Conservation (phyloP, 2,888 invertebrate genomes). For the Plagiodera versicolora region DNA sequence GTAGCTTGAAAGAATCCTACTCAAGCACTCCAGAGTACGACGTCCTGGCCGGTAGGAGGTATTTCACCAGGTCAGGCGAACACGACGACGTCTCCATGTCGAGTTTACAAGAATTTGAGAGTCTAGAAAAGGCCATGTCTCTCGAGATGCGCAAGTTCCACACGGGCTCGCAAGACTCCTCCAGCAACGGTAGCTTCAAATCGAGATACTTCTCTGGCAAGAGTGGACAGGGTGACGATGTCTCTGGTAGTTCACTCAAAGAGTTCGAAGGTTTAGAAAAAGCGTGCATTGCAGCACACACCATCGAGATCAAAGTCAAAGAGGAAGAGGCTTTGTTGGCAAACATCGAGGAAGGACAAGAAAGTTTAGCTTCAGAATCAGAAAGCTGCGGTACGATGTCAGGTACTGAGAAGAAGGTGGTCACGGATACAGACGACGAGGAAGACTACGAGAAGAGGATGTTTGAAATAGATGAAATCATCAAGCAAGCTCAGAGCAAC, state of each 20-base stretch:
- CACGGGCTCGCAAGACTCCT: conserved; percentile 79
- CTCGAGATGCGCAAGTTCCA: conserved; percentile 75
- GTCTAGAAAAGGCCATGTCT: conserved; percentile 80
- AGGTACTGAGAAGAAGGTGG: conserved; percentile 61
- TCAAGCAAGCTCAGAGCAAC: conserved; percentile 67
- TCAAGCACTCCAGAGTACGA: conserved; percentile 93
- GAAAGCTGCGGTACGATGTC: conserved; percentile 65
- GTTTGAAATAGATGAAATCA: conserved; percentile 70
- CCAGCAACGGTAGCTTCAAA: conserved; percentile 80
- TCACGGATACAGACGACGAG: conserved; percentile 59
- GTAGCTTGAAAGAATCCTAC: conserved; percentile 84
- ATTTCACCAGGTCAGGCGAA: conserved; percentile 79
- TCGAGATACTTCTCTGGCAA: conserved; percentile 69
- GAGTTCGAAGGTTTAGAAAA: conserved; percentile 92
- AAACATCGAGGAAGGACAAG: conserved; percentile 59
- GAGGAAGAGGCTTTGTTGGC: conserved; percentile 80
- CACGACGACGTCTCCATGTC: conserved; percentile 91
- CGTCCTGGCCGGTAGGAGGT: conserved; percentile 79
- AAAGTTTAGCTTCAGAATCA: conserved; percentile 59
- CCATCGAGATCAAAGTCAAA: conserved; percentile 79
- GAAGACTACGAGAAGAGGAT: conserved; percentile 68
- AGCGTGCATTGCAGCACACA: conserved; percentile 81
- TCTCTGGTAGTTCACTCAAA: conserved; percentile 83
- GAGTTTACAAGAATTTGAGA: conserved; percentile 93
- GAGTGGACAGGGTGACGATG: conserved; percentile 80